phyloP scores from a whole-genome alignment of 2,113 vertebrate genomes.

The Misgurnus mizolepis region DNA sequence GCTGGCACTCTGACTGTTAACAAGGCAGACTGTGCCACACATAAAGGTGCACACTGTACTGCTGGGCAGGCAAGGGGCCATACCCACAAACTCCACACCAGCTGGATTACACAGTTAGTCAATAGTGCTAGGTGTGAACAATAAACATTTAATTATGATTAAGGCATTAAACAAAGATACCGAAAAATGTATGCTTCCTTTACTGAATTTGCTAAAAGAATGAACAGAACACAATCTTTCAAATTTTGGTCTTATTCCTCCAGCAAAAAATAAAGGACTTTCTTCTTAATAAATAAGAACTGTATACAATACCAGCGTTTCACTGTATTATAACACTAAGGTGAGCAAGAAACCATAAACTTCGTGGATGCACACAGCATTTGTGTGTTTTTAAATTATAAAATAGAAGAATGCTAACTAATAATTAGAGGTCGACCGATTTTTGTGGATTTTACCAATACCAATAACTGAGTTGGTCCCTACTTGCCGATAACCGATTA shows the following conservation, averaged over 20 bases:
- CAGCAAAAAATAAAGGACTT: not conserved
- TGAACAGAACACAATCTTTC: not conserved
- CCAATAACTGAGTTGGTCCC: too few relatives aligned
- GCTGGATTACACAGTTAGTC: constrained; percentile 24
- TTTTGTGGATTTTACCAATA: too few relatives aligned
- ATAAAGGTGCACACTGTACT: constrained; percentile 62
- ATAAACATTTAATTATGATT: constrained; percentile 55
- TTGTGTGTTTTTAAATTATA: too few relatives aligned
- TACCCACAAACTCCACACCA: constrained; percentile 36
- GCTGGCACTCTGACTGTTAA: constrained; percentile 65
- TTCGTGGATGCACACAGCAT: too few relatives aligned
- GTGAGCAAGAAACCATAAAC: too few relatives aligned
- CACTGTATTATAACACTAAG: too few relatives aligned
- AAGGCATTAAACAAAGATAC: constrained; percentile 39
- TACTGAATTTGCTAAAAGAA: not conserved
- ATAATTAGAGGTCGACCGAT: too few relatives aligned
- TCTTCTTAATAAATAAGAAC: too few relatives aligned
- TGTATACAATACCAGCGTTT: too few relatives aligned
- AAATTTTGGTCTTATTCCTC: not conserved
- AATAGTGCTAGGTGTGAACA: constrained; percentile 51
- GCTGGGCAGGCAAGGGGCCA: constrained; percentile 45
- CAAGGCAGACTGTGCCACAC: constrained; percentile 69
- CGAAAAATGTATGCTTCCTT: not conserved
- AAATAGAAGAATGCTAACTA: too few relatives aligned
- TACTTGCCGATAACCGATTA: too few relatives aligned